Conservation (phyloP, 64 coral and sea anemone species). For the Catalaphyllia jardinei region DNA sequence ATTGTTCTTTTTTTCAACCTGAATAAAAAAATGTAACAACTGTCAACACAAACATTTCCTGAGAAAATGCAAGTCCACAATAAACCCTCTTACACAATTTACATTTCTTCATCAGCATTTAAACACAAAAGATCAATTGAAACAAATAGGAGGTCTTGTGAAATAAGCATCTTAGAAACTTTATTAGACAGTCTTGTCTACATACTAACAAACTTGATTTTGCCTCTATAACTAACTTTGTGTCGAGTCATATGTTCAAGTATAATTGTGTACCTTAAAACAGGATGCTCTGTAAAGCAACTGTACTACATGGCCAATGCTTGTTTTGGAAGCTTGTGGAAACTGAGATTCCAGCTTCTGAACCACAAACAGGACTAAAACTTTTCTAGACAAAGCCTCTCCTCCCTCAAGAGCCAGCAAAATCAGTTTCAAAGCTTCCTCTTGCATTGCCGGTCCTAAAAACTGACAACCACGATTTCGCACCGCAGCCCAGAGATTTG, state of each 20-base stretch:
- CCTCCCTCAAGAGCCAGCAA: constrained; percentile 92
- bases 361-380: constrained; percentile 98
- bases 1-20: constrained; percentile 92
- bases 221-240: too few species aligned
- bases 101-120: too few species aligned
- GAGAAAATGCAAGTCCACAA: too few species aligned
- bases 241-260: neutral
- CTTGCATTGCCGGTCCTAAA: constrained; percentile 99
- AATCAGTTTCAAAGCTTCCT: constrained; percentile 91
- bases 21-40: neutral
- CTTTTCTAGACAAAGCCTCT: constrained; percentile 93
- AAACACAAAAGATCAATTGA: too few species aligned
- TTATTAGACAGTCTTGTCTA: too few species aligned
- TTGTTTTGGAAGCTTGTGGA: constrained; percentile 97
- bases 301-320: constrained; percentile 99
- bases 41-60: neutral
- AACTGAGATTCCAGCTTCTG: constrained; percentile 87
- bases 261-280: constrained; percentile 68
- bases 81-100: too few species aligned
- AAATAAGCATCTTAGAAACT: too few species aligned
- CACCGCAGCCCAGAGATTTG: constrained; percentile 95
- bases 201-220: too few species aligned
- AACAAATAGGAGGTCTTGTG: too few species aligned
- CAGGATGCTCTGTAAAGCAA: constrained; percentile 96
- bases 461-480: constrained; percentile 99